Evolutionary conservation across 2,888 invertebrate species (phyloP).

Genomic region (Hirtodrosophila confusa): DNA sequence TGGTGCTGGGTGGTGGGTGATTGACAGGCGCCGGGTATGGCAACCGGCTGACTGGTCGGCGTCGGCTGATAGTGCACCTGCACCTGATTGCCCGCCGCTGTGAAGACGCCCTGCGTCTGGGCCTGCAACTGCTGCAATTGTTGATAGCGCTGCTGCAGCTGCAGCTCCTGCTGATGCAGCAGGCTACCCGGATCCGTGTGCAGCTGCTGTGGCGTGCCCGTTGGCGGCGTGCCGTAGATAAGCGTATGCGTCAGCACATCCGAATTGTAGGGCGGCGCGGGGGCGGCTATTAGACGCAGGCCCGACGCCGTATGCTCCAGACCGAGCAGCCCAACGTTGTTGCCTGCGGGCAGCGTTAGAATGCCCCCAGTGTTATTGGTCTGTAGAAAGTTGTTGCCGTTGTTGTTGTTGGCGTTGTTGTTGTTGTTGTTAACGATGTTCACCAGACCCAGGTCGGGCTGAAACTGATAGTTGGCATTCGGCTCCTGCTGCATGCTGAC

Average conservation of each 20-base stretch:
- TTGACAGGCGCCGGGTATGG: conserved; percentile 64
- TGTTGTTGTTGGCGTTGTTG: conserved; percentile 25
- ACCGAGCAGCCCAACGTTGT: conserved; percentile 56
- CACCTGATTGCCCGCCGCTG: conserved; percentile 65
- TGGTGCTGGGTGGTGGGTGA: conserved; percentile 49
- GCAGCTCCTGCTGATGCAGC: conserved; percentile 83
- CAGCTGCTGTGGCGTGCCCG: conserved; percentile 76
- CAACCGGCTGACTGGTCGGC: conserved; percentile 59
- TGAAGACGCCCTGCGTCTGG: conserved; percentile 81
- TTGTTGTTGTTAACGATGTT: conserved; percentile 78
- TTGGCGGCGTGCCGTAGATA: conserved; percentile 82
- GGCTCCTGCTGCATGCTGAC: conserved; percentile 84
- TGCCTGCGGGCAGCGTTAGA: conserved; percentile 62
- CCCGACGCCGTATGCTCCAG: conserved; percentile 69
- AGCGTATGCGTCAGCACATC: conserved; percentile 83
- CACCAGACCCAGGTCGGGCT: conserved; percentile 83
- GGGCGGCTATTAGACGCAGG: conserved; percentile 54
- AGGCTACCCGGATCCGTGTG: conserved; percentile 81
- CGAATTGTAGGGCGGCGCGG: conserved; percentile 56
- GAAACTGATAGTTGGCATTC: conserved; percentile 84
- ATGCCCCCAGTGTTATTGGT: conserved; percentile 44
- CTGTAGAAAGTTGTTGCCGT: conserved; percentile 19
- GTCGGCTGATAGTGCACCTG: conserved; percentile 54
- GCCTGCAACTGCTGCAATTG: conserved; percentile 83
- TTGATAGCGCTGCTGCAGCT: conserved; percentile 83